Percentiles rank a stretch among this genome's conserved stretches.
Evolutionary conservation across 2,888 invertebrate species (phyloP).

Genomic region (Listrodromus nycthemerus): DNA sequence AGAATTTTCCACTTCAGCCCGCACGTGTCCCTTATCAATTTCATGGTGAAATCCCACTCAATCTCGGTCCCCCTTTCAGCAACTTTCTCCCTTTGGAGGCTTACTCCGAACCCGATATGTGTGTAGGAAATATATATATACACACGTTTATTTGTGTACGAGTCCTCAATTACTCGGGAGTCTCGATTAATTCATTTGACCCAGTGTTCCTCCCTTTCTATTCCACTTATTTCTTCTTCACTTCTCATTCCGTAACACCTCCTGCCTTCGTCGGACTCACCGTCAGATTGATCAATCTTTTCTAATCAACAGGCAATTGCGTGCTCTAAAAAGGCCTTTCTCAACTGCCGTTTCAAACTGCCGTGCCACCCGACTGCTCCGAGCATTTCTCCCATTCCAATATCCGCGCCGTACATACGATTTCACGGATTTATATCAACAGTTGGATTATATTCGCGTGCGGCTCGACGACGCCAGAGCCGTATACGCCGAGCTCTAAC

Average conservation of each 20-base stretch:
- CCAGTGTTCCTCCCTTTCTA: constrained; percentile 13
- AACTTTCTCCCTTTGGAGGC: neutral
- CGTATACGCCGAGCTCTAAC: neutral
- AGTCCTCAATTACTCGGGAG: constrained; percentile 48
- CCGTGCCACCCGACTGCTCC: constrained; percentile 32
- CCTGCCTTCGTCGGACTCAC: constrained; percentile 20
- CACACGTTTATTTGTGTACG: neutral
- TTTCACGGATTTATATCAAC: constrained; percentile 5
- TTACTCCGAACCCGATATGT: constrained; percentile 6
- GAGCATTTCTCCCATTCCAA: neutral
- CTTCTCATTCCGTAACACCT: constrained; percentile 30
- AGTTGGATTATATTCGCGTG: constrained; percentile 47
- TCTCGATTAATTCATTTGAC: constrained; percentile 59
- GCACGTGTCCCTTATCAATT: constrained; percentile 25
- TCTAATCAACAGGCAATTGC: constrained; percentile 73
- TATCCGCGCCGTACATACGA: constrained; percentile 2
- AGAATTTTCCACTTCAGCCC: neutral
- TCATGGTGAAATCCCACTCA: constrained; percentile 33
- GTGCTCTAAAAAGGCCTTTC: constrained; percentile 51
- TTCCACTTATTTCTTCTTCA: constrained; percentile 28
- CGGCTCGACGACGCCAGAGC: neutral
- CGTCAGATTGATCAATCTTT: constrained; percentile 62
- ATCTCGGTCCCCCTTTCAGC: constrained; percentile 21
- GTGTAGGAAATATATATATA: no score
- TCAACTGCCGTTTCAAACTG: constrained; percentile 5